phyloP scores from a whole-genome alignment of 1,140 invertebrate genomes.

The Nymphalis io region DNA sequence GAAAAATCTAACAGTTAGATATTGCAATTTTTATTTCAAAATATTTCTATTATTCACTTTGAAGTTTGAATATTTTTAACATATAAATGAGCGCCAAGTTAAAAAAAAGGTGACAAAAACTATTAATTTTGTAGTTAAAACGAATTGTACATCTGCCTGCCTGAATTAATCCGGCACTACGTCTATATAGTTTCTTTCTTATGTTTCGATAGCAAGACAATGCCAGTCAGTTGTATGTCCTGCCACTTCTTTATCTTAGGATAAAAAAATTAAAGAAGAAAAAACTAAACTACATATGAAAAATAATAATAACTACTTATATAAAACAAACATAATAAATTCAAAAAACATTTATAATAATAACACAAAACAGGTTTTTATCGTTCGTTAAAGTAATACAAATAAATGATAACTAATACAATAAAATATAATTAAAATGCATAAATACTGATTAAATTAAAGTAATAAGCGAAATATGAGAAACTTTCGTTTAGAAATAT shows the following conservation, averaged over 20 bases:
- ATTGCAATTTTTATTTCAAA: too few relatives aligned
- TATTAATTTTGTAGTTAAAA: too few relatives aligned
- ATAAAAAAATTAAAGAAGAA: background rate
- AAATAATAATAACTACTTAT: background rate
- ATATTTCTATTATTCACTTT: too few relatives aligned
- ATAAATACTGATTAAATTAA: constrained; percentile 28
- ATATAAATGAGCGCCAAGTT: too few relatives aligned
- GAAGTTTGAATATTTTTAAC: too few relatives aligned
- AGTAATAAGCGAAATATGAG: constrained; percentile 25
- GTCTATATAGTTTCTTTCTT: too few relatives aligned
- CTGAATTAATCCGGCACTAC: too few relatives aligned
- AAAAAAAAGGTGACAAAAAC: too few relatives aligned
- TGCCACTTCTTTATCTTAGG: background rate
- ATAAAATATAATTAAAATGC: constrained; percentile 21
- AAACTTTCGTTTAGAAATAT: constrained; percentile 4
- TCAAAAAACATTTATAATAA: constrained; percentile 8
- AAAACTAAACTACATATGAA: background rate
- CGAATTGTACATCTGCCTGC: too few relatives aligned
- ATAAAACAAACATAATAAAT: background rate
- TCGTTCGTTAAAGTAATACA: constrained; percentile 28
- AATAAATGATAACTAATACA: constrained; percentile 34
- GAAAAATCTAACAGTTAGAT: too few relatives aligned
- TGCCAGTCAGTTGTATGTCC: background rate
- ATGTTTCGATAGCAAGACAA: background rate
- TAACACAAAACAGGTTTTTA: constrained; percentile 7